Conservation (phyloP, 2,888 invertebrate genomes). For the Tiliacea aurago region DNA sequence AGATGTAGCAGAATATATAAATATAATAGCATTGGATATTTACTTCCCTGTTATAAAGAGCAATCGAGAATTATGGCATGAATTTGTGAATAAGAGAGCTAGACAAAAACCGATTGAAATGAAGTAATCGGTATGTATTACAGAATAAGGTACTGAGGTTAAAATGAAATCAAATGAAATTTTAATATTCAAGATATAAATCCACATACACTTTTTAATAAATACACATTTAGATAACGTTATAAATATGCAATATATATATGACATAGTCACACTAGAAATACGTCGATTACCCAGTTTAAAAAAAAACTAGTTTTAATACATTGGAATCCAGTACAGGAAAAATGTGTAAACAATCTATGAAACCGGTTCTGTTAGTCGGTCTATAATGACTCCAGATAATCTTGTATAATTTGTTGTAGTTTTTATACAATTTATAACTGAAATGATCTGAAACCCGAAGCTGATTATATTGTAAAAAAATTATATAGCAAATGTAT, state of each 20-base stretch:
- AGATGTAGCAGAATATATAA: neutral
- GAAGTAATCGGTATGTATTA: too few relatives aligned
- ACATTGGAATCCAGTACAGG: neutral
- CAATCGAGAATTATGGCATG: conserved; percentile 6
- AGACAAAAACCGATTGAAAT: neutral
- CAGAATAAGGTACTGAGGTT: too few relatives aligned
- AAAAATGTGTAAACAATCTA: neutral
- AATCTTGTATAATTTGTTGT: neutral
- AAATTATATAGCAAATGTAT: neutral
- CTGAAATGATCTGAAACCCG: neutral
- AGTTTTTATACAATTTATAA: neutral
- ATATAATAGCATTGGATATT: neutral
- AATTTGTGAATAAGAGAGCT: neutral
- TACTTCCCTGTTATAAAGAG: neutral
- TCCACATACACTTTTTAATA: too few relatives aligned
- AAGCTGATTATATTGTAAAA: neutral
- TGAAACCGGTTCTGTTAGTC: neutral
- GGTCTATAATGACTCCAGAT: neutral
- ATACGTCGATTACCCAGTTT: too few relatives aligned
- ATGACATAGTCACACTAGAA: too few relatives aligned
- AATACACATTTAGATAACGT: too few relatives aligned
- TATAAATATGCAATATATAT: too few relatives aligned
- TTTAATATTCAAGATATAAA: too few relatives aligned
- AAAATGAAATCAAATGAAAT: too few relatives aligned
- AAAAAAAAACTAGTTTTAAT: too few relatives aligned